phyloP scores from a whole-genome alignment of 2,113 vertebrate species.

The Zapus hudsonius region DNA sequence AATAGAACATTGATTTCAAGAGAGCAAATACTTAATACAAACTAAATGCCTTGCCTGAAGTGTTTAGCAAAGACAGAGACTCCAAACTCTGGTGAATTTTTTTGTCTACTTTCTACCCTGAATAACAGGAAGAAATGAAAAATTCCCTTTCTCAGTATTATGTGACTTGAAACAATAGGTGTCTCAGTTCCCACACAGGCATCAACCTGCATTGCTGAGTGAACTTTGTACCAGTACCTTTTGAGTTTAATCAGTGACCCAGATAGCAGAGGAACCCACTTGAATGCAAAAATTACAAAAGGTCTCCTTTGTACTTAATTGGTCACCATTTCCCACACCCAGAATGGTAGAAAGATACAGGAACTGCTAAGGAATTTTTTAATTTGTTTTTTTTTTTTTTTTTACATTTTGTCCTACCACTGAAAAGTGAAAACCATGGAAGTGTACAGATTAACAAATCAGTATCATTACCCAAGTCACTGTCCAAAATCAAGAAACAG shows the following conservation, averaged over 20 bases:
- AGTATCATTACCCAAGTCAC: background rate
- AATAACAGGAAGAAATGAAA: background rate
- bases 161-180: background rate
- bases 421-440: background rate
- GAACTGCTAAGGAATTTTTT: background rate
- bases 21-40: background rate
- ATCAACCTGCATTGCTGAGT: background rate
- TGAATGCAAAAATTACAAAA: background rate
- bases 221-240: conserved; percentile 60
- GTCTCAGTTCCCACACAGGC: conserved; percentile 43
- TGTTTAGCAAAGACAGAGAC: background rate
- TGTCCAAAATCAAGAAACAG: background rate
- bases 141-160: background rate
- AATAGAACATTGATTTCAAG: background rate
- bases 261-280: background rate
- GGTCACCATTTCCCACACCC: background rate
- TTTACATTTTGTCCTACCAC: background rate
- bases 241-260: conserved; percentile 54
- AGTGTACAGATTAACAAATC: background rate
- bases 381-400: background rate
- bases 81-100: background rate
- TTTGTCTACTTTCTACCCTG: background rate
- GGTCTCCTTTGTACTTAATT: background rate
- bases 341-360: background rate
- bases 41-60: background rate